Evolutionary conservation across 2,888 invertebrate genomes (phyloP), one percentile per base, ranked within the genome.

Genomic region (Cosmopolites sordidus): DNA sequence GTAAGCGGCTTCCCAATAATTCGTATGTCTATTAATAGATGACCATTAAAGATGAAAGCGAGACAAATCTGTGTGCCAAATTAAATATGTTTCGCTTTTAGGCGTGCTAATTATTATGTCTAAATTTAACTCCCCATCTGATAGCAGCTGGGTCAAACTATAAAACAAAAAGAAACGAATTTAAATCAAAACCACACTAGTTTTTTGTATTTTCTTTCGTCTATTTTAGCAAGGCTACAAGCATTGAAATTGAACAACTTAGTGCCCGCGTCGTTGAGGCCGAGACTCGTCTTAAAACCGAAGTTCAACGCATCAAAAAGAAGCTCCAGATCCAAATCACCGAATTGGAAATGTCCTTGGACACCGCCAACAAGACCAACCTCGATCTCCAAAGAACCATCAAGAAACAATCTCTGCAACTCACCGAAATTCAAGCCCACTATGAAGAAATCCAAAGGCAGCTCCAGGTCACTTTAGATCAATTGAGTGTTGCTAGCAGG

Each of bases 251-350:
- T 74, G 96, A 96, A 79, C 92, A 94, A 77, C 80, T 96, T 77
- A 92, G 82, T 75, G 91, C 93, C 68, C 93, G 96, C 68, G 89
- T 97, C 65, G 90, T 93, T 59, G 96, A 97, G 74, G 94, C 95
- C 61, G 96, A 97, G 79, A 93, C 92, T 65, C 92, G 86, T 76
- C 81, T 97, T 76, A 95, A 95, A 84, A 87, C 93, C 69, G 96
- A 97, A 77, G 92, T 97, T 52, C 83, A 86, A 63, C 92, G 96
- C 78, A 91, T 97, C 80, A 96, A 96, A 89, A 97, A 97, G 93
- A 97, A 97, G 89, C 81, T 95, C 75, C 95, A 95, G 79, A 90
- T 95, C 74, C 93, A 93, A 72, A 96, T 97, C 78, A 95, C 95
- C 68, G 96, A 97, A 76, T 80, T 97, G 71, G 96, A 96, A 76